Base-by-base conservation (phyloP, 1,140 invertebrate genomes). In the Polypedilum vanderplanki region DNA sequence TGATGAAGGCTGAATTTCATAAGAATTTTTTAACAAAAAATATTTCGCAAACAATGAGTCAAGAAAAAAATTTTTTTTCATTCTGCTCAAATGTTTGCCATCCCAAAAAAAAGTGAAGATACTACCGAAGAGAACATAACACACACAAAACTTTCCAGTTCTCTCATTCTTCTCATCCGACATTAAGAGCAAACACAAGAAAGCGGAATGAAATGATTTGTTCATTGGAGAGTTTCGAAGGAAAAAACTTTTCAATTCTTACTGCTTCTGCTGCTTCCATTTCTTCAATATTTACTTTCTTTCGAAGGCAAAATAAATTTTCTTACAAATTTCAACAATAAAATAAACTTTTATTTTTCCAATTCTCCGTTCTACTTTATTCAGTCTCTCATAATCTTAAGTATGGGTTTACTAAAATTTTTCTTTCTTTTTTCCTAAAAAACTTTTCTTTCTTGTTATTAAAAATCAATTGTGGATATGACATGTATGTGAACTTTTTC, bases 401-500 rank as follows among this genome's bases (percentile, higher is more conserved):
- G 46, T n/a, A 12, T 57, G 46, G 46, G 12, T 57, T 15, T 12
- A 12, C 3, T 12, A 57, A 57, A 57, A 4, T 57, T 57, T 15
- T 15, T 12, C 46, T 12, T 57, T 12, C 12, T 57, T 12, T 12
- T 57, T 57, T 57, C 46, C 12, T 33, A 3, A 33, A 33, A 33
- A 33, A 33, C 24, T 33, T 33, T 33, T 57, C 46, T 57, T 4
- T 57, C 12, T n/a, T 57, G 46, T 57, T 57, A 57, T 57, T 57
- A 57, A 57, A 57, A 57, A 57, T 57, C 46, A 57, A 57, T 57
- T 57, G 46, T 57, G 46, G 46, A 57, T n/a, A 57, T 57, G 46
- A 57, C 46, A 57, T 57, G 46, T 57, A 57, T 57, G 46, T 57
- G 46, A 57, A 57, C 46, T 57, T 57, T 57, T 57, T n/a, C 46